phyloP scores from a whole-genome alignment of 2,888 invertebrate genomes.

The Crocallis elinguaria region DNA sequence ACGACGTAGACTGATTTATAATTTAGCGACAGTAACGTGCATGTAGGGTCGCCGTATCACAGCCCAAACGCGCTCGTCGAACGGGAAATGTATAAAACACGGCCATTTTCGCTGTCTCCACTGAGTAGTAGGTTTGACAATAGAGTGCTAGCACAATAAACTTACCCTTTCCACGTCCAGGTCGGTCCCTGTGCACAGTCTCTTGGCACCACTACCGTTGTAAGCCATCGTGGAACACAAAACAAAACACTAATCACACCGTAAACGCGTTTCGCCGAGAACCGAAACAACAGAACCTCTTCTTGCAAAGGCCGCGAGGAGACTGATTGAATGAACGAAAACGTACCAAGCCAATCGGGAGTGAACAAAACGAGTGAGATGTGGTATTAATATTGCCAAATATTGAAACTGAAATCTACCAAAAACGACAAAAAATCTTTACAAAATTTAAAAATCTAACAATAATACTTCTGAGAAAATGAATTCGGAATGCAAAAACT shows the following conservation, averaged over 20 bases:
- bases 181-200: conserved; percentile 81
- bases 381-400: conserved; percentile 21
- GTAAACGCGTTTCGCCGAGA: conserved; percentile 68
- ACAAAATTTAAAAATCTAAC: background rate
- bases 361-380: conserved; percentile 24
- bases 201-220: conserved; percentile 87
- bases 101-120: conserved; percentile 77
- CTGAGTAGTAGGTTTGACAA: conserved; percentile 58
- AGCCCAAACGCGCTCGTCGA: conserved; percentile 64
- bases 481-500: no score
- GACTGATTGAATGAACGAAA: conserved; percentile 71
- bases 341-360: conserved; percentile 39
- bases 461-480: background rate
- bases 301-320: conserved; percentile 62
- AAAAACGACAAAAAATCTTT: background rate
- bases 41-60: conserved; percentile 34
- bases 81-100: conserved; percentile 73
- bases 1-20: conserved; percentile 34
- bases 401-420: conserved; percentile 12
- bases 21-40: conserved; percentile 40
- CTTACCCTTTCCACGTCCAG: conserved; percentile 82
- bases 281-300: conserved; percentile 60
- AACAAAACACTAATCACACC: conserved; percentile 84
- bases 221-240: conserved; percentile 89
- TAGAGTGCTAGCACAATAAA: conserved; percentile 44